Evolutionary conservation across 2,888 invertebrate species (phyloP).

Genomic region (Polydrusus pterygomalis): DNA sequence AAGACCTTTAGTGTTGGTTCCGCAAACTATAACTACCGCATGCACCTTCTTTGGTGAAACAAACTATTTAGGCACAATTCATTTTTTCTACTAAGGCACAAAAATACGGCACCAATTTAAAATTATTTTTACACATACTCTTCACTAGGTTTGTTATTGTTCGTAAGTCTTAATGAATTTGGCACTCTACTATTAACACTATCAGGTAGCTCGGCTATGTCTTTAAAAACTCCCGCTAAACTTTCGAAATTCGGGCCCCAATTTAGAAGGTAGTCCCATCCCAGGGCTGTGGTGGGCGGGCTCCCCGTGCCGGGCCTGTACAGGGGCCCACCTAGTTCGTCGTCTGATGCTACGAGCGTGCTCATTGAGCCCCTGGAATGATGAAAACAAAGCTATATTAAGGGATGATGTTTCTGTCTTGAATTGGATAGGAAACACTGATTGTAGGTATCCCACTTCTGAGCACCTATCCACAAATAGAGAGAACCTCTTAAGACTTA

Average conservation of each 20-base stretch:
- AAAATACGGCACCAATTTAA: constrained; percentile 50
- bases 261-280: constrained; percentile 95
- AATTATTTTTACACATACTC: constrained; percentile 83
- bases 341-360: constrained; percentile 94
- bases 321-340: constrained; percentile 86
- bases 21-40: not conserved
- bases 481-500: constrained; percentile 15
- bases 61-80: constrained; percentile 33
- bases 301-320: constrained; percentile 88
- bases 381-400: constrained; percentile 45
- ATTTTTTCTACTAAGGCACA: constrained; percentile 48
- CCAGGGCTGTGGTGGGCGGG: constrained; percentile 85
- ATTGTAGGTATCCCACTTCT: not conserved
- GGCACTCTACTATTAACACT: constrained; percentile 83
- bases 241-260: constrained; percentile 98
- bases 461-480: no score
- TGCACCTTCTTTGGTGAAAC: constrained; percentile 27
- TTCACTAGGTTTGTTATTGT: constrained; percentile 90
- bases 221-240: constrained; percentile 95
- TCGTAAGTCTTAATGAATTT: constrained; percentile 84
- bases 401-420: constrained; percentile 20
- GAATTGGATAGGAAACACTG: not conserved
- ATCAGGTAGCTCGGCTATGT: constrained; percentile 95
- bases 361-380: constrained; percentile 87
- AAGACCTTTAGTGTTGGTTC: no score